Percentiles rank a stretch among this genome's conserved stretches.
These are phyloP conservation scores for Cottoperca gobio DNA, from an alignment of 2,797 vertebrate species.

Conservation along the genomic window DNA sequence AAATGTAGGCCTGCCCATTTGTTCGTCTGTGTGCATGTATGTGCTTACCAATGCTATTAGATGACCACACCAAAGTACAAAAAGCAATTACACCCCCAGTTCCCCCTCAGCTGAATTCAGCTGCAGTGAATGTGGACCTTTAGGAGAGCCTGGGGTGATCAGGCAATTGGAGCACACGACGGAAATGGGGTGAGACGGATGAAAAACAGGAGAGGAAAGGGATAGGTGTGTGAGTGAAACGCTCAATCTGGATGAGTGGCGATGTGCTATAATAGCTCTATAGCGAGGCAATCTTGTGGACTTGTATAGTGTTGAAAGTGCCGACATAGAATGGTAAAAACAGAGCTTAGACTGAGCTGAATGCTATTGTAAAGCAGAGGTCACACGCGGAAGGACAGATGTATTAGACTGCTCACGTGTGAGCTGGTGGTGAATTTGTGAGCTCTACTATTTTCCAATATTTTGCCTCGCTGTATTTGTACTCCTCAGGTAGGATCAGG, in stretches of 20 bases:
- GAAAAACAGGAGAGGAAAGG: constrained; percentile 65
- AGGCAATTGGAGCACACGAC: constrained; percentile 69
- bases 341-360: constrained; percentile 52
- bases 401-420: constrained; percentile 21
- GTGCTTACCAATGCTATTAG: constrained; percentile 60
- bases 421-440: constrained; percentile 23
- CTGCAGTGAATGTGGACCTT: constrained; percentile 65
- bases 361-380: constrained; percentile 48
- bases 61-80: constrained; percentile 65
- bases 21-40: constrained; percentile 42
- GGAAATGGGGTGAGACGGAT: constrained; percentile 76
- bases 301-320: constrained; percentile 65
- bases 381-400: constrained; percentile 56
- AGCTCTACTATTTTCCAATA: constrained; percentile 8
- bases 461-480: constrained; percentile 35
- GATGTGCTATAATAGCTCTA: constrained; percentile 66
- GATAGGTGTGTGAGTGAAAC: constrained; percentile 66
- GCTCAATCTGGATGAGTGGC: constrained; percentile 71
- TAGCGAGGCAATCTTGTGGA: constrained; percentile 63
- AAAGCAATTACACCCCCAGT: constrained; percentile 72
- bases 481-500: constrained; percentile 14
- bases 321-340: constrained; percentile 54
- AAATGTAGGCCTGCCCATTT: constrained; percentile 25
- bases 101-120: constrained; percentile 56
- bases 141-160: constrained; percentile 71